Base-by-base conservation (phyloP, 1,140 invertebrate genomes). In the Piezodorus guildinii region DNA sequence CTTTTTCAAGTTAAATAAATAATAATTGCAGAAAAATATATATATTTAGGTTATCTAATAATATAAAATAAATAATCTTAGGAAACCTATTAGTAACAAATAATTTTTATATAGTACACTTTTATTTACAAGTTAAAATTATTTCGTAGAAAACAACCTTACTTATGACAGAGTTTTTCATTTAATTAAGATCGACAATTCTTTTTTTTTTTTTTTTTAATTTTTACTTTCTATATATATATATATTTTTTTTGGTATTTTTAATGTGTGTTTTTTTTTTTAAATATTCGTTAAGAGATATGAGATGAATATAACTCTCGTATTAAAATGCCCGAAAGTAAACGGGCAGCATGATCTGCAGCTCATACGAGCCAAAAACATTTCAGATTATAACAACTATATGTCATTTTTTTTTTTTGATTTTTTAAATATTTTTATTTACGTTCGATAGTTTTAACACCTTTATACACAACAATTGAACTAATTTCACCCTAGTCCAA, bases 21-120 rank as follows among this genome's bases (percentile, higher is more conserved):
- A 44, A 44, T 34, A 51, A 58, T 54, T 23, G 51, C 52, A 34
- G 27, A 56, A 54, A 63, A 63, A 63, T 51, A 63, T 34, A 63
- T 54, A 51, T 27, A 30, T n/a, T 27, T 63, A 54, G 30, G 43
- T 56, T 23, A 34, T 63, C 30, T 56, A 39, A 63, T 63, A 23
- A 39, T 63, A 63, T 39, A 44, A 34, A 43, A 56, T 56, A 43
- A 56, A 54, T 39, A 56, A 63, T 52, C 17, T 25, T 21, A 44
- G 52, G 34, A 30, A 49, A 43, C 25, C 19, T 45, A 49, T 25
- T 63, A 56, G 39, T 61, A 61, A 45, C n/a, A 45, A 45, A 45
- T 21, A 45, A 61, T 52, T 51, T 27, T 21, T n/a, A 45, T 43
- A 21, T 56, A 5, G 19, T 54, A 16, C 34, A 52, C 44, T 54